phyloP scores from a whole-genome alignment of 1,140 invertebrate species.

The Drosophila sp. region DNA sequence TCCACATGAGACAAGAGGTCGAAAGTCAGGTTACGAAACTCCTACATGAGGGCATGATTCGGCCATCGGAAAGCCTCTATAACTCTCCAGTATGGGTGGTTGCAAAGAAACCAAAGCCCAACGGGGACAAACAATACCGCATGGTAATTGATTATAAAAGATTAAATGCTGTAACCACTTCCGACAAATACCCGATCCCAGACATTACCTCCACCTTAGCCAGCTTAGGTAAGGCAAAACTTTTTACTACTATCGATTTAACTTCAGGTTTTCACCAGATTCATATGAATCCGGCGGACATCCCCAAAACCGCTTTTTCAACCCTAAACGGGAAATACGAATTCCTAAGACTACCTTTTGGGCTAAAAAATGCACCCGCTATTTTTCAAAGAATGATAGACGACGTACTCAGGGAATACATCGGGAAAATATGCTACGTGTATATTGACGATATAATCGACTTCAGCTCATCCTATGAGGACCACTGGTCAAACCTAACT shows the following conservation, averaged over 20 bases:
- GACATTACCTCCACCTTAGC: background rate
- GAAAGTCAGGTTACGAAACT: background rate
- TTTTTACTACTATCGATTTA: background rate
- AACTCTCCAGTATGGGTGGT: too few species aligned
- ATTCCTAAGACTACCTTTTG: background rate
- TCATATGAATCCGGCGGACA: background rate
- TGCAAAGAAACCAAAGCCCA: too few species aligned
- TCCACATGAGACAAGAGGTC: background rate
- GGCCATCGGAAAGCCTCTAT: background rate
- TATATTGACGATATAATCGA: background rate
- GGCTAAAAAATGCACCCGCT: background rate
- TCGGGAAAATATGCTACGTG: background rate
- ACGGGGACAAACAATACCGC: background rate
- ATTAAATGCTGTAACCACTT: background rate
- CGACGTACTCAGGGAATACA: background rate
- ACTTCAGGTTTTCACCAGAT: constrained; percentile 5
- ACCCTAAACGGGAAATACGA: constrained; percentile 5
- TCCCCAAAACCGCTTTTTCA: constrained; percentile 1
- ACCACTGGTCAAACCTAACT: too few species aligned
- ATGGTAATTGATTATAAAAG: background rate
- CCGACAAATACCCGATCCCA: background rate
- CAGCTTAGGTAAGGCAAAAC: background rate
- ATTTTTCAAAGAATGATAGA: background rate
- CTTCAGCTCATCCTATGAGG: too few species aligned
- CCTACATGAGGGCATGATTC: background rate